Percentiles rank a stretch among this genome's conserved stretches.
Conservation (phyloP, 2,797 vertebrate species). For the Denticeps clupeoides region DNA sequence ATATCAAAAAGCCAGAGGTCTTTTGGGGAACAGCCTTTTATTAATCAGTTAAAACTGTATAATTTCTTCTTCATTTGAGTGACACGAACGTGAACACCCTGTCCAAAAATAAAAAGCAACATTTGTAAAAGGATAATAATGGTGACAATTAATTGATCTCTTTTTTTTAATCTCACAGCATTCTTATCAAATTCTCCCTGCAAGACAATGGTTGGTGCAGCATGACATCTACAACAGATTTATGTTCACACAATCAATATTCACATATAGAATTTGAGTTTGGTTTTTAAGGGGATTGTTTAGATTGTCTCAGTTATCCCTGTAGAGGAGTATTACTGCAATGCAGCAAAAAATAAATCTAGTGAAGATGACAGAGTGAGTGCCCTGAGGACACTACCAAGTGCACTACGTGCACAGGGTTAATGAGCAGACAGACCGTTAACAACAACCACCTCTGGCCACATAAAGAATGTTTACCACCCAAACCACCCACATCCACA, state of each 20-base stretch:
- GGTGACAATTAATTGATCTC: too few species aligned
- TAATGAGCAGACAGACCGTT: too few species aligned
- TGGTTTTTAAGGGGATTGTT: conserved; percentile 54
- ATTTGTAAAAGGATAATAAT: too few species aligned
- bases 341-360: conserved; percentile 61
- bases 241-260: conserved; percentile 49
- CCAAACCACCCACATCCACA: too few species aligned
- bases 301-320: conserved; percentile 69
- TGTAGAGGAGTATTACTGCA: conserved; percentile 61
- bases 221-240: conserved; percentile 37
- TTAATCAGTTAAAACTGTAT: conserved; percentile 64
- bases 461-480: too few species aligned
- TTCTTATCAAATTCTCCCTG: conserved; percentile 54
- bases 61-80: conserved; percentile 66
- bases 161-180: conserved; percentile 61
- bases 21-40: conserved; percentile 66
- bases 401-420: conserved; percentile 52
- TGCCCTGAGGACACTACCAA: conserved; percentile 54
- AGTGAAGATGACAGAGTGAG: conserved; percentile 52
- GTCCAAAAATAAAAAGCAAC: conserved; percentile 60
- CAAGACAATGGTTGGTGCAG: conserved; percentile 42
- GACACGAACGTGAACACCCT: conserved; percentile 62
- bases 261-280: conserved; percentile 56
- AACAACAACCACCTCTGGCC: too few species aligned
- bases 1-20: too few species aligned